These are phyloP conservation scores for Nycticebus coucang DNA, from an alignment of 2,113 vertebrate species.

Conservation along the genomic window DNA sequence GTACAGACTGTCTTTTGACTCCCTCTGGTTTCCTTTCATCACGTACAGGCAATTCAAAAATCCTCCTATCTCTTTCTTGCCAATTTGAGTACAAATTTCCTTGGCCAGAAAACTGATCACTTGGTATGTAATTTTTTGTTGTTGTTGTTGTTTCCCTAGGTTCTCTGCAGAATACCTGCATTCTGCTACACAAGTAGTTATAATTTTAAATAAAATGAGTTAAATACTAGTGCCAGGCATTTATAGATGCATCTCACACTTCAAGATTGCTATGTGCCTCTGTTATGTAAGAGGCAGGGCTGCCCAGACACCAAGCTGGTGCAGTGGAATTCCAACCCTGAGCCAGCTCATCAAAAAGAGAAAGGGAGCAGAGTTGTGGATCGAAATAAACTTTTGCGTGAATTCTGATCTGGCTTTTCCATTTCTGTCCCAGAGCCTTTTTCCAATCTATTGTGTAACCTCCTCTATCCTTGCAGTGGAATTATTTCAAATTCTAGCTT, in stretches of 20 bases:
- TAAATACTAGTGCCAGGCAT: not conserved
- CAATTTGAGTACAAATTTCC: constrained; percentile 40
- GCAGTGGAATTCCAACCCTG: not conserved
- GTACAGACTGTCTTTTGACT: not conserved
- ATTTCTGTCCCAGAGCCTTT: not conserved
- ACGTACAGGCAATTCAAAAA: not conserved
- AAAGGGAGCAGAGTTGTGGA: not conserved
- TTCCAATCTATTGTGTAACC: not conserved
- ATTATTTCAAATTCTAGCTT: constrained; percentile 9
- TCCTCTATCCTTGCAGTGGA: not conserved
- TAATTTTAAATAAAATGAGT: not conserved
- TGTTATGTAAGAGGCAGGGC: not conserved
- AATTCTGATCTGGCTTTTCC: not conserved
- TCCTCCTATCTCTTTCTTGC: not conserved
- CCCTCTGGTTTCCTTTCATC: not conserved
- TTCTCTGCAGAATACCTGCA: not conserved
- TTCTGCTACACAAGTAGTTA: not conserved
- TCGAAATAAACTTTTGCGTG: not conserved
- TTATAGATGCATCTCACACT: not conserved
- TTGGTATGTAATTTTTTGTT: not conserved
- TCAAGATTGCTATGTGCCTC: not conserved
- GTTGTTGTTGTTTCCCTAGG: not conserved
- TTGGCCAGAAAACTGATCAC: constrained; percentile 40
- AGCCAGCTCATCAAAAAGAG: not conserved
- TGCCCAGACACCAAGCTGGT: not conserved